Percentiles rank a stretch among this genome's conserved stretches.
Evolutionary conservation across 2,888 invertebrate genomes (phyloP).

Genomic region (Drosophila neoperkinsi): DNA sequence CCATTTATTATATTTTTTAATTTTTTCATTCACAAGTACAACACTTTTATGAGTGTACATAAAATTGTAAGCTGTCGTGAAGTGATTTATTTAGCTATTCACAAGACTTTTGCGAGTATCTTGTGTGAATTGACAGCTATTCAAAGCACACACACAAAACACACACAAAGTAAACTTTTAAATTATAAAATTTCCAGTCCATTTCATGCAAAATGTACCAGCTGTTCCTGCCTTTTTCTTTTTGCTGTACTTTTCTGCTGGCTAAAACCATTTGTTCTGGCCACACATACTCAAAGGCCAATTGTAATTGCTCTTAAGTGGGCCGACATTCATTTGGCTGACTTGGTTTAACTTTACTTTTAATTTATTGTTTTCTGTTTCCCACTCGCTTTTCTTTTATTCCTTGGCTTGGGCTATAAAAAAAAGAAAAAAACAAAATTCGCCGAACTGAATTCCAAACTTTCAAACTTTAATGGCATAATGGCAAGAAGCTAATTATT

Average conservation of each 20-base stretch:
- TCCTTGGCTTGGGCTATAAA: neutral
- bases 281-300: conserved; percentile 7
- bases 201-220: conserved; percentile 6
- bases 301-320: conserved; percentile 16
- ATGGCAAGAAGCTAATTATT: conserved; percentile 49
- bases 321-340: conserved; percentile 17
- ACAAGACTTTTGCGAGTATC: neutral
- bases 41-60: neutral
- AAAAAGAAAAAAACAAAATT: conserved; percentile 17
- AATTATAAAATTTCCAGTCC: conserved; percentile 17
- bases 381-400: conserved; percentile 22
- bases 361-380: conserved; percentile 38
- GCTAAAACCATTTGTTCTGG: conserved; percentile 16
- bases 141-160: neutral
- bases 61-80: neutral
- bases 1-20: neutral
- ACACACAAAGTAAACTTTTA: conserved; percentile 4
- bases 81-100: conserved; percentile 13
- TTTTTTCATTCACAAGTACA: neutral
- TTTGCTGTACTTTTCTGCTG: conserved; percentile 8
- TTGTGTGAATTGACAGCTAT: neutral
- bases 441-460: conserved; percentile 32
- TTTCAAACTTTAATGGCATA: conserved; percentile 51
- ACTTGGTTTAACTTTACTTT: conserved; percentile 28
- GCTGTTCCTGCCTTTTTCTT: neutral